Conservation (phyloP, 2,888 invertebrate genomes). For the Lumbricus terrestris region DNA sequence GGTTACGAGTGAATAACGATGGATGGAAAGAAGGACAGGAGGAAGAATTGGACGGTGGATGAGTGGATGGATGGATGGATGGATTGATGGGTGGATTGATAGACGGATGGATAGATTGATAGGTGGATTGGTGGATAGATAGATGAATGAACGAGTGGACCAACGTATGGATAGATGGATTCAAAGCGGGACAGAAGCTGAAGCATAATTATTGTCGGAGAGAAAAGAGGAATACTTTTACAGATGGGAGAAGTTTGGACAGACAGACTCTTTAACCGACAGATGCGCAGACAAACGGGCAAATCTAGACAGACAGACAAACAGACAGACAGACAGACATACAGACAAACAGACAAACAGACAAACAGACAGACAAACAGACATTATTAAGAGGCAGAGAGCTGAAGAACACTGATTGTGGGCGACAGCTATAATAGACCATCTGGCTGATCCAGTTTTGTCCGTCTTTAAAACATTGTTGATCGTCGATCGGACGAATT, state of each 20-base stretch:
- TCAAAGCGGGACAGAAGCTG: too few relatives aligned
- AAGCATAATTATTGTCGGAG: too few relatives aligned
- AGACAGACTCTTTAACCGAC: too few relatives aligned
- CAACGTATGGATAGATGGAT: not conserved
- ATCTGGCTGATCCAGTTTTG: not conserved
- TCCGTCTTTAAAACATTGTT: not conserved
- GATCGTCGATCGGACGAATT: not conserved
- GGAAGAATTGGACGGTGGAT: not conserved
- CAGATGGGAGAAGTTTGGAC: too few relatives aligned
- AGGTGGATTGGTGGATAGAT: not conserved
- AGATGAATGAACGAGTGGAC: too few relatives aligned
- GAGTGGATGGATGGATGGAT: not conserved
- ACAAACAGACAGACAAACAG: not conserved
- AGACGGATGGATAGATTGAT: not conserved
- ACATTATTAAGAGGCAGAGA: not conserved
- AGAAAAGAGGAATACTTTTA: too few relatives aligned
- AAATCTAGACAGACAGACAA: too few relatives aligned
- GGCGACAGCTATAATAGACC: not conserved
- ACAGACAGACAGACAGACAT: not conserved
- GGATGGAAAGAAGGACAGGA: not conserved
- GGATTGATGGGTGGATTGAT: not conserved
- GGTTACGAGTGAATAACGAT: not conserved
- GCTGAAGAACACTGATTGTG: not conserved
- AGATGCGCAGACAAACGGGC: too few relatives aligned
- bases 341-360: not conserved